Percentiles rank a stretch among this genome's conserved stretches.
Evolutionary conservation across 2,113 vertebrate species (phyloP).

Genomic region (Eolophus roseicapilla): DNA sequence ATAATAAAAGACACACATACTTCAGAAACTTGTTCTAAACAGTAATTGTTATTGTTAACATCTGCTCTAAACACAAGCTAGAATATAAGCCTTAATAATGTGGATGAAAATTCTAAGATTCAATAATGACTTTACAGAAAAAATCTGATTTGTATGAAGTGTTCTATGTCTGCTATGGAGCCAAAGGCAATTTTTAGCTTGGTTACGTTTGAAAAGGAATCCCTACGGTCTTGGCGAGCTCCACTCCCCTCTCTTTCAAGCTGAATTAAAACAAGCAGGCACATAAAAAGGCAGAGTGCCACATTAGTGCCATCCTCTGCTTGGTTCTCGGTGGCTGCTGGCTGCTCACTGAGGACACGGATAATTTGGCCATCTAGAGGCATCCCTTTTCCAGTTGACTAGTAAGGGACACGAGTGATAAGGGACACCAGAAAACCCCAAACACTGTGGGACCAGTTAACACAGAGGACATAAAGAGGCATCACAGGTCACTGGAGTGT

Average conservation of each 20-base stretch:
- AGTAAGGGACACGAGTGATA: background rate
- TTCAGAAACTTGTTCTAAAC: background rate
- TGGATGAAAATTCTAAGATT: background rate
- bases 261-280: constrained; percentile 34
- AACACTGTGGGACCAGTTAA: background rate
- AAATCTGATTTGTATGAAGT: background rate
- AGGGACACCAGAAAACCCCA: background rate
- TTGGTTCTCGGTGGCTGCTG: background rate
- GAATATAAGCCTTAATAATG: background rate
- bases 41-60: background rate
- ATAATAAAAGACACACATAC: background rate
- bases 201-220: constrained; percentile 56
- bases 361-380: background rate
- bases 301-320: background rate
- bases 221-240: background rate
- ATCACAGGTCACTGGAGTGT: background rate
- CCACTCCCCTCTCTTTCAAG: background rate
- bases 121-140: rapidly evolving
- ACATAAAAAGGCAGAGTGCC: background rate
- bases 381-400: background rate
- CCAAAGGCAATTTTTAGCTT: constrained; percentile 62
- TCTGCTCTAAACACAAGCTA: background rate
- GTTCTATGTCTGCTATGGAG: background rate
- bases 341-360: background rate
- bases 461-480: background rate